Evolutionary conservation across 2,797 vertebrate species (phyloP).

Genomic region (Siniperca scherzeri): DNA sequence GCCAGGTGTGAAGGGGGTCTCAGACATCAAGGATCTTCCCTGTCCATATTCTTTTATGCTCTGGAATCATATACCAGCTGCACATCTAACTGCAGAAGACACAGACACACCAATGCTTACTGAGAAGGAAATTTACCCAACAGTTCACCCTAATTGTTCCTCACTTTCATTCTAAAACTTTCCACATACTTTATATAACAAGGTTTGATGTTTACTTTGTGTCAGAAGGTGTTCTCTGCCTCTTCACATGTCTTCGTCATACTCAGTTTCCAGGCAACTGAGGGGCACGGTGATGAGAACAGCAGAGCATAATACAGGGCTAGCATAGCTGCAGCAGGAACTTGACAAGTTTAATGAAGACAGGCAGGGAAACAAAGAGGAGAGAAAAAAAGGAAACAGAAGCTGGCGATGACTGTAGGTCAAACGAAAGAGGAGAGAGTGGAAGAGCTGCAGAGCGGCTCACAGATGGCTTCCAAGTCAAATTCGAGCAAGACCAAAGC

Average conservation of each 20-base stretch:
- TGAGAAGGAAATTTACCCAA: constrained; percentile 4
- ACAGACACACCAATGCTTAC: not conserved
- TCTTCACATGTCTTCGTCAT: constrained; percentile 64
- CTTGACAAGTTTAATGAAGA: constrained; percentile 82
- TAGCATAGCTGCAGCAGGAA: constrained; percentile 62
- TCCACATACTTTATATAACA: constrained; percentile 50
- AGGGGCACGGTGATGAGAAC: constrained; percentile 73
- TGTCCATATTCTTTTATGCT: not conserved
- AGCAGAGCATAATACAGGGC: constrained; percentile 66
- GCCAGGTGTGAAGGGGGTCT: not conserved
- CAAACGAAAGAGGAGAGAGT: constrained; percentile 50
- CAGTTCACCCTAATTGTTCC: constrained; percentile 31
- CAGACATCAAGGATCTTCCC: constrained; percentile 16
- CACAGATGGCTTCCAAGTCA: constrained; percentile 54
- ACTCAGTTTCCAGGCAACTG: constrained; percentile 80
- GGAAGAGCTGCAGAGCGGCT: constrained; percentile 40
- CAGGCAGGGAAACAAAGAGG: constrained; percentile 71
- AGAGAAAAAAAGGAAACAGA: constrained; percentile 40
- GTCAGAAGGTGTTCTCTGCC: constrained; percentile 69
- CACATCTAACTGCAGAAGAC: not conserved
- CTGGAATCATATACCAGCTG: constrained; percentile 2
- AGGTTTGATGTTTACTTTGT: constrained; percentile 60
- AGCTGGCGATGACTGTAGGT: constrained; percentile 57
- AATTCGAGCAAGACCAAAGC: constrained; percentile 35
- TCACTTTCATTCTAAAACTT: constrained; percentile 47